Evolutionary conservation across 2,113 vertebrate genomes (phyloP), one percentile per base, ranked within the genome.

Genomic region (Gasterosteus aculeatus): DNA sequence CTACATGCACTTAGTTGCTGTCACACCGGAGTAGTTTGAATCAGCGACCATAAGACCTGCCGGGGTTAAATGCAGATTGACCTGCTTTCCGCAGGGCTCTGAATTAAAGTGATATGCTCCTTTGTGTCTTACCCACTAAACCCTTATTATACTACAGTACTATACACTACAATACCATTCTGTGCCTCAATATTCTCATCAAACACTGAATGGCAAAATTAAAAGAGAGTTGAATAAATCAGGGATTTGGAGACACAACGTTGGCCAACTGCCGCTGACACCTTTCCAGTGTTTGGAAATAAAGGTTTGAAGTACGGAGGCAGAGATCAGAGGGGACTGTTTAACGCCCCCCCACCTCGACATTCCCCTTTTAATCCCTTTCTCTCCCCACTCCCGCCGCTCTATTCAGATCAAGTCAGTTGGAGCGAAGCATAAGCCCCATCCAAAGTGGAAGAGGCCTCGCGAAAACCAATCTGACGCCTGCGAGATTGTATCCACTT

Each of bases 1-100:
- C 3, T n/a, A 4, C n/a, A 51, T 49, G 5, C 49, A 51, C 31
- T 9, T 19, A 6, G 60, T 2, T 42, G 41, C 60, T 15, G 18
- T 44, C 22, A 22, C 11, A 8, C 47, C n/a, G 19, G 33, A 61
- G 22, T 46, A 14, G 38, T 65, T 39, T 84, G 54, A 88, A 84
- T 75, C 71, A 64, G 61, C 76, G 72, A 77, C 76, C 51, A 31
- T 75, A 79, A 81, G 59, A 74, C 39, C 70, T 74, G 61, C 38
- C 69, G 54, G 63, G 84, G 80, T 90, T 89, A 88, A 92, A 78
- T 87, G 84, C 82, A 86, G 89, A 87, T 85, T 90, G 86, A 81
- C 88, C 82, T 76, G 83, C 51, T 86, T 92, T 89, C 77, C 11
- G 0, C 39, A 57, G 39, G 61, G 75, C 73, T 74, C 70, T 80